These are phyloP conservation scores for Lepus europaeus DNA, from an alignment of 2,113 vertebrate species.

Conservation along the genomic window DNA sequence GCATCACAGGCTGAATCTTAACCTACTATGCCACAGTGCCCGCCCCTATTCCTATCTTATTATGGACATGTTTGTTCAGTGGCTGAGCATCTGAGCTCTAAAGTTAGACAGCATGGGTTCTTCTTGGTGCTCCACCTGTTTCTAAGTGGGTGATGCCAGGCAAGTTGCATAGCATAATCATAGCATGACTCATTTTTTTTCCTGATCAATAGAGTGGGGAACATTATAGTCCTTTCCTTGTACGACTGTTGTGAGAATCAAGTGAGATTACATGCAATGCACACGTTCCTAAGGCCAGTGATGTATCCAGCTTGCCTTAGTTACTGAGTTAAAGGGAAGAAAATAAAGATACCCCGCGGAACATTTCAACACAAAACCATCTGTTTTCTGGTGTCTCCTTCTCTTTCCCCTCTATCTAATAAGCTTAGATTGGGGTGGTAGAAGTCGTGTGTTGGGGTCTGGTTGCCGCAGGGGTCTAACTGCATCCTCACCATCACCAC, in stretches of 20 bases:
- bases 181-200: background rate
- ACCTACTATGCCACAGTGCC: too few relatives aligned
- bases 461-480: background rate
- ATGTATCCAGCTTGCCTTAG: slow-evolving; percentile 30
- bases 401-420: background rate
- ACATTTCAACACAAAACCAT: background rate
- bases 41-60: too few relatives aligned
- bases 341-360: background rate
- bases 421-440: background rate
- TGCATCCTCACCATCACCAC: background rate
- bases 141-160: background rate
- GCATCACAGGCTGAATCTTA: too few relatives aligned
- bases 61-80: background rate
- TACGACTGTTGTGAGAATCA: background rate
- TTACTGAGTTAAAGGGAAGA: slow-evolving; percentile 47
- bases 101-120: background rate
- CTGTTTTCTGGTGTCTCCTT: background rate
- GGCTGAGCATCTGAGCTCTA: background rate
- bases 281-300: background rate
- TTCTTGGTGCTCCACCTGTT: too few relatives aligned
- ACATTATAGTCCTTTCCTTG: slow-evolving; percentile 31
- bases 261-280: background rate
- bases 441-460: background rate
- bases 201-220: background rate
- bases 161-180: background rate